A percentile compares a stretch with the other conserved stretches of the same genome.
phyloP scores from a whole-genome alignment of 2,888 invertebrate species.

The Lithodes maja region DNA sequence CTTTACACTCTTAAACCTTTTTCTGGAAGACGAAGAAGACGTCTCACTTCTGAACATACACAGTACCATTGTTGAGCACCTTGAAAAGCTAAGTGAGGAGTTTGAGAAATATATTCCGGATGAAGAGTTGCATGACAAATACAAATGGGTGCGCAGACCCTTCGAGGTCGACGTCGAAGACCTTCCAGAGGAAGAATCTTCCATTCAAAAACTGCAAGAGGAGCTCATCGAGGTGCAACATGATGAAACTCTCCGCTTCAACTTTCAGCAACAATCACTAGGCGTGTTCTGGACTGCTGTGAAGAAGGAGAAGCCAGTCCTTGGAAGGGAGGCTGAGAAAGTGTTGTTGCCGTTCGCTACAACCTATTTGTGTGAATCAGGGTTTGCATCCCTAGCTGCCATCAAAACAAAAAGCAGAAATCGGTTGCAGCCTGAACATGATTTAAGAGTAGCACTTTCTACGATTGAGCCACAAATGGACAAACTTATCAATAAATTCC shows the following conservation, averaged over 20 bases:
- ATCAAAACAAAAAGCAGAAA: too few relatives aligned
- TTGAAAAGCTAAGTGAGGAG: slow-evolving; percentile 39
- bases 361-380: too few relatives aligned
- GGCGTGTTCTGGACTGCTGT: too few relatives aligned
- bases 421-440: too few relatives aligned
- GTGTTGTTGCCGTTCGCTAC: too few relatives aligned
- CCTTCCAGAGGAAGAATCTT: slow-evolving; percentile 43
- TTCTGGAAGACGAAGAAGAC: slow-evolving; percentile 39
- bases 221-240: slow-evolving; percentile 49
- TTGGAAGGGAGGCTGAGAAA: too few relatives aligned
- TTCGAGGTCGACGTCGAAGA: slow-evolving; percentile 44
- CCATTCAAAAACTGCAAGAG: slow-evolving; percentile 47
- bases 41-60: slow-evolving; percentile 39
- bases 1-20: slow-evolving; percentile 28
- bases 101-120: slow-evolving; percentile 45
- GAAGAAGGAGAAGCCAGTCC: too few relatives aligned
- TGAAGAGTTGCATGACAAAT: slow-evolving; percentile 38
- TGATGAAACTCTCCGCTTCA: slow-evolving; percentile 42
- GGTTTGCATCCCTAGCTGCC: too few relatives aligned
- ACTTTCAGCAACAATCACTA: not conserved
- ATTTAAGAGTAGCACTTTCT: too few relatives aligned
- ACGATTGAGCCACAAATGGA: too few relatives aligned
- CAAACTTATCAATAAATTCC: too few relatives aligned
- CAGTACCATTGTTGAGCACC: slow-evolving; percentile 33
- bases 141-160: slow-evolving; percentile 36